Evolutionary conservation across 2,113 vertebrate genomes (phyloP).

Genomic region (Boleophthalmus pectinirostris): DNA sequence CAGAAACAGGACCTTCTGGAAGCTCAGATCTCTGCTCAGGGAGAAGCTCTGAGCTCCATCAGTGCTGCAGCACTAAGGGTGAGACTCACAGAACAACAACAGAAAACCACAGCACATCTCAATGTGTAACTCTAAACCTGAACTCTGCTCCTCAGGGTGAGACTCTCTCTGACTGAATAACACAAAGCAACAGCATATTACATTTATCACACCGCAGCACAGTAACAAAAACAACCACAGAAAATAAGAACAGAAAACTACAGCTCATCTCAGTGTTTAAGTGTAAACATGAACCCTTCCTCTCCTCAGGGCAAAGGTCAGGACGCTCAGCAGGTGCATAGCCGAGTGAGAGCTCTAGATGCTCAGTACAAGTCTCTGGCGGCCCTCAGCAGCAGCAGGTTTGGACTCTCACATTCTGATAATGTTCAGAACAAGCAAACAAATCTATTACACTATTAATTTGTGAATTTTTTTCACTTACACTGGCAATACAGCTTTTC

Average conservation of each 20-base stretch:
- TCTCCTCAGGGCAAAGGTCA: conserved; percentile 53
- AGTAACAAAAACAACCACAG: no score
- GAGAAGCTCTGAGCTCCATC: conserved; percentile 75
- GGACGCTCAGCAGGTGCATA: conserved; percentile 71
- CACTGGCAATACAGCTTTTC: no score
- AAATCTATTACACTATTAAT: no score
- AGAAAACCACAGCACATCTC: not conserved
- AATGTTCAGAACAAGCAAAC: no score
- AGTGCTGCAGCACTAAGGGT: conserved; percentile 61
- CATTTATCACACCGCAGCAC: no score
- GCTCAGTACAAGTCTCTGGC: conserved; percentile 78
- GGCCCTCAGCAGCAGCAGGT: conserved; percentile 83
- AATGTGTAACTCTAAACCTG: no score
- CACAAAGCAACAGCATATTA: no score
- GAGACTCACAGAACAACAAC: not conserved
- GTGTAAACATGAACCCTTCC: no score
- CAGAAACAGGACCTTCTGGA: conserved; percentile 86
- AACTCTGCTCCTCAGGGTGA: no score
- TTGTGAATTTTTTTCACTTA: no score
- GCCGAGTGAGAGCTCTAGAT: conserved; percentile 76
- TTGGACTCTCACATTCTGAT: not conserved
- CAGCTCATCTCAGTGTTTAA: not conserved
- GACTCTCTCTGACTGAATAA: no score
- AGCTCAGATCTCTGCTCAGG: conserved; percentile 79
- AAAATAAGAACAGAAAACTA: not conserved